Evolutionary conservation across 2,888 invertebrate species (phyloP), one percentile per base, ranked within the genome.

Genomic region (Congeria kusceri): DNA sequence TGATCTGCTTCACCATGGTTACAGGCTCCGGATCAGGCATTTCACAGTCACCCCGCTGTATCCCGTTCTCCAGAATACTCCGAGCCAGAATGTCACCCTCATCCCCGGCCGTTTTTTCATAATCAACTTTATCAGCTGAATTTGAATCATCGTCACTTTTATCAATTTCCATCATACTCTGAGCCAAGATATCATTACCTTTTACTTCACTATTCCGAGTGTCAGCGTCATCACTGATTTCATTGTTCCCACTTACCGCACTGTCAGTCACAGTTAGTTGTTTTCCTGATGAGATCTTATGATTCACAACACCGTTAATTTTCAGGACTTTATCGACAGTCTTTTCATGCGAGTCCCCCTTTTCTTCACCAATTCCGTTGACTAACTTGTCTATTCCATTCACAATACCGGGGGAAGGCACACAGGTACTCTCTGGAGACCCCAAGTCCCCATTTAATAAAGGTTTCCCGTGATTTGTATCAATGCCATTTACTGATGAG

Each of bases 241-340:
- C 39, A 57, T 70, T 70, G 63, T 70, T 46, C 27, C 27, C 63
- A 63, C 44, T 63, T 9, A 46, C 57, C 18, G 46, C 59, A 25
- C 53, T 64, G 18, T 74, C 62, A 9, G 15, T 39, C 57, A 63
- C 53, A 39, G 56, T 27, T 46, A 59, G 64, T 39, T 80, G 70
- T 20, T 67, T 62, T 47, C 62, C 70, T 59, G 69, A 81, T 49
- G 81, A 73, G 49, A 83, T 77, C 49, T 86, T 69, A 79, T 89
- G 89, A 80, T 88, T 86, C 28, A 85, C 77, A 72, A 90, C 77
- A 56, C 90, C 90, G 80, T 90, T 90, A 62, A 89, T 78, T 73
- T 82, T 86, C 27, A 77, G 64, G 53, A 81, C 56, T 72, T 85
- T 85, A 65, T 87, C 84, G 27, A 85, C 27, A 49, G 78, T 62